phyloP scores from a whole-genome alignment of 2,113 vertebrate species.

The Chrysochloris asiatica region DNA sequence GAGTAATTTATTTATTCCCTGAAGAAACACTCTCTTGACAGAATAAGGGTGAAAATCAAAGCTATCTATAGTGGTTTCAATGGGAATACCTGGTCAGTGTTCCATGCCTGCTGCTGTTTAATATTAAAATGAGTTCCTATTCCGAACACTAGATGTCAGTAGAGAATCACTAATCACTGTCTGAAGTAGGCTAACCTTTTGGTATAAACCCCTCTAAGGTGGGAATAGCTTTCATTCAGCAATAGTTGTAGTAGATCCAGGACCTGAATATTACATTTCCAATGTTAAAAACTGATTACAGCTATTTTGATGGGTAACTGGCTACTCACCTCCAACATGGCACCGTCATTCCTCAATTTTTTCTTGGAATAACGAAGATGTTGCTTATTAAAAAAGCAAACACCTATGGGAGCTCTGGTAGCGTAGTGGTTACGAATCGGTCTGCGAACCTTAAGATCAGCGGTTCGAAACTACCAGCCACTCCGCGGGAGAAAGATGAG shows the following conservation, averaged over 20 bases:
- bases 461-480: too few species aligned
- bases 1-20: background rate
- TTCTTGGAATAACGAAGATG: background rate
- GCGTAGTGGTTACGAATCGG: too few species aligned
- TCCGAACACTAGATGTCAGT: conserved; percentile 64
- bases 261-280: conserved; percentile 3
- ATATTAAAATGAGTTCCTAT: background rate
- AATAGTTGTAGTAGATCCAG: background rate
- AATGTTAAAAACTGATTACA: background rate
- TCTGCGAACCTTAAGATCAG: too few species aligned
- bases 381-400: background rate
- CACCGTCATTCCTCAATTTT: background rate
- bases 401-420: too few species aligned
- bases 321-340: background rate
- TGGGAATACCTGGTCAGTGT: background rate
- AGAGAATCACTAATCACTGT: conserved; percentile 57
- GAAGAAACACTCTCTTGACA: background rate
- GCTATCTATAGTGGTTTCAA: background rate
- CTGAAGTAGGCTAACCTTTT: background rate
- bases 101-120: background rate
- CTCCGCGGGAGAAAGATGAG: too few species aligned
- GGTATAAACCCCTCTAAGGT: background rate
- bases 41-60: background rate
- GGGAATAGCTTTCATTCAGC: background rate
- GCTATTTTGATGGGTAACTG: background rate